Evolutionary conservation across 1,140 invertebrate genomes (phyloP).

Genomic region (Drosophila micromelanica): DNA sequence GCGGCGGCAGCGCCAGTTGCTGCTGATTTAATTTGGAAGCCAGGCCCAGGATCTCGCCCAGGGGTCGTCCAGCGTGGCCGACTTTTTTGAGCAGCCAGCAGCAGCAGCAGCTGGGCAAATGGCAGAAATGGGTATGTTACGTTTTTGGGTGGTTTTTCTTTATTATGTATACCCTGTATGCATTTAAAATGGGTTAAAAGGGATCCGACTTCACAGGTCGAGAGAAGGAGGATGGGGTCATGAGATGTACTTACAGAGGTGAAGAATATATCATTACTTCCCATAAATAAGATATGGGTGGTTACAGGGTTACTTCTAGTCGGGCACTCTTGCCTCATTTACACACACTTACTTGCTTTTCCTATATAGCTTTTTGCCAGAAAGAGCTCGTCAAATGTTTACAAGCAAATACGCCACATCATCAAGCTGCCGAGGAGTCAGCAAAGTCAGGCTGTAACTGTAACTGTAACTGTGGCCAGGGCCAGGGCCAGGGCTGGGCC

Average conservation of each 20-base stretch:
- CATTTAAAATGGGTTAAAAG: too few species aligned
- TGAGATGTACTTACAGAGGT: too few species aligned
- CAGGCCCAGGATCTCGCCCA: slow-evolving; percentile 8
- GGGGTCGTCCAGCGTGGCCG: slow-evolving; percentile 43
- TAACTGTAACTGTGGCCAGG: neutral
- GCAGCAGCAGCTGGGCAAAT: too few species aligned
- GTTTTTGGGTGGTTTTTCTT: slow-evolving; percentile 40
- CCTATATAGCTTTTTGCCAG: neutral
- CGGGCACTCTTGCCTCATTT: neutral
- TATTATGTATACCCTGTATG: too few species aligned
- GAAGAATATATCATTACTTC: too few species aligned
- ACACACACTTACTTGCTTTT: slow-evolving; percentile 7
- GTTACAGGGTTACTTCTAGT: too few species aligned
- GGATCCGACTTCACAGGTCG: too few species aligned
- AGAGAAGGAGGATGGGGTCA: too few species aligned
- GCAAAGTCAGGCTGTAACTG: slow-evolving; percentile 3
- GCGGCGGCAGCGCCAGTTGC: slow-evolving; percentile 33
- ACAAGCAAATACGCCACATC: slow-evolving; percentile 81
- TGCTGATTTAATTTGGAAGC: slow-evolving; percentile 70
- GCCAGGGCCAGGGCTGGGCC: slow-evolving; percentile 21
- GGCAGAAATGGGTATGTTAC: neutral
- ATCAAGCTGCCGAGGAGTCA: slow-evolving; percentile 41
- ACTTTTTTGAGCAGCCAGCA: slow-evolving; percentile 27
- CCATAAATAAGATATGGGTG: too few species aligned
- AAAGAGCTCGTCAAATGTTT: slow-evolving; percentile 73